Evolutionary conservation across 2,113 vertebrate species (phyloP), one percentile per base, ranked within the genome.

Genomic region (Condylura cristata): DNA sequence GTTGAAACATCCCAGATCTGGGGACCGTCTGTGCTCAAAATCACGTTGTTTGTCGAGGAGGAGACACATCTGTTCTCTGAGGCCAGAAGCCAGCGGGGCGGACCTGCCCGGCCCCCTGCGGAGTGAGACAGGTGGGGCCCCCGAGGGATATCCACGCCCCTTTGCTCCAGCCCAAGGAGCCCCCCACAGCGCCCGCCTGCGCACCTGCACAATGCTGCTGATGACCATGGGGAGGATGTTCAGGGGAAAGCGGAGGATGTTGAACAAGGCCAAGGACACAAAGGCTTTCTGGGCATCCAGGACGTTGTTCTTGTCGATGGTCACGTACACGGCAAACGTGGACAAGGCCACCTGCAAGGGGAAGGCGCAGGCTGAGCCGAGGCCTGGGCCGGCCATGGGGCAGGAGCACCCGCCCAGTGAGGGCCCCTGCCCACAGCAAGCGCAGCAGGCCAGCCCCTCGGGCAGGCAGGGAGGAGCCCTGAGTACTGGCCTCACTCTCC

Each of bases 211-310:
- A 22, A 99, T 99, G 92, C 98, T 99, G 97, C 99, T 99, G 97
- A 99, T 99, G 95, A 99, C 99, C 99, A 99, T 99, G 0, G 99
- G 99, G 80, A 99, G 98, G 97, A 99, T 99, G 97, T 99, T 99
- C 90, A 99, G 96, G 63, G 99, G 99, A 46, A 99, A 99, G 3
- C 99, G 98, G 61, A 99, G 99, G 97, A 99, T 99, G 98, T 99
- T 99, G 98, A 99, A 99, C n/a, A 99, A 98, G 0, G 99, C 99
- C 91, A 99, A 96, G 0, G 99, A 99, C 85, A 99, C 99, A 37
- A 99, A 99, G 16, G 99, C 99, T 95, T 99, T 99, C 98, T 99
- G 98, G 32, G 99, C 99, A 48, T 99, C 99, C 61, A 99, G 96
- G 60, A 99, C 7, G 6, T 99, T 98, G 0, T 4, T 97, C 85